Evolutionary conservation across 2,113 vertebrate genomes (phyloP).

Genomic region (Apistogramma diplotaenia): DNA sequence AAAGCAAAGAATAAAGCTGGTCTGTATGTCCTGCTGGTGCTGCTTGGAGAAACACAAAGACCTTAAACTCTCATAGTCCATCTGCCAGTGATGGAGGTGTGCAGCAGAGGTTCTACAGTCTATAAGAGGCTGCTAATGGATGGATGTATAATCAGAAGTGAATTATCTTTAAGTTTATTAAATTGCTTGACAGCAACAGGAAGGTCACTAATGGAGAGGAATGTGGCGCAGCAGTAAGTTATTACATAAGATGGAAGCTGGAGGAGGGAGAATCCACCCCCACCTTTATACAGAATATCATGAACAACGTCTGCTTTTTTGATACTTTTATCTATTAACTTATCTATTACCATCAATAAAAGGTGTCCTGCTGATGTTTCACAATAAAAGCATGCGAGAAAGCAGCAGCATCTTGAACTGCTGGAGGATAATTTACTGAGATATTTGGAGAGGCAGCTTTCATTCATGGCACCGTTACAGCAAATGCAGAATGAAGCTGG

Average conservation of each 20-base stretch:
- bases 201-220: background rate
- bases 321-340: background rate
- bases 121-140: background rate
- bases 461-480: background rate
- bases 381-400: background rate
- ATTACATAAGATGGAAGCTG: background rate
- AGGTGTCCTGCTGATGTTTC: background rate
- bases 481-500: background rate
- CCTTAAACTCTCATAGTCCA: too few relatives aligned
- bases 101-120: background rate
- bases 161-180: background rate
- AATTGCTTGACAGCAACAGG: background rate
- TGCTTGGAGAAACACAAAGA: too few relatives aligned
- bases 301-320: background rate
- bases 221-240: background rate
- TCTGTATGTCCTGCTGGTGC: too few relatives aligned
- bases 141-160: background rate
- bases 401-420: fast-evolving
- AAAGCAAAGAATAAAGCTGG: too few relatives aligned
- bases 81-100: too few relatives aligned
- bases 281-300: background rate
- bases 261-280: background rate
- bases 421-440: background rate
- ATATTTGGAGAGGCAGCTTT: fast-evolving
- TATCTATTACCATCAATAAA: background rate